phyloP scores from a whole-genome alignment of 2,797 vertebrate species.

The Heterohyrax brucei region DNA sequence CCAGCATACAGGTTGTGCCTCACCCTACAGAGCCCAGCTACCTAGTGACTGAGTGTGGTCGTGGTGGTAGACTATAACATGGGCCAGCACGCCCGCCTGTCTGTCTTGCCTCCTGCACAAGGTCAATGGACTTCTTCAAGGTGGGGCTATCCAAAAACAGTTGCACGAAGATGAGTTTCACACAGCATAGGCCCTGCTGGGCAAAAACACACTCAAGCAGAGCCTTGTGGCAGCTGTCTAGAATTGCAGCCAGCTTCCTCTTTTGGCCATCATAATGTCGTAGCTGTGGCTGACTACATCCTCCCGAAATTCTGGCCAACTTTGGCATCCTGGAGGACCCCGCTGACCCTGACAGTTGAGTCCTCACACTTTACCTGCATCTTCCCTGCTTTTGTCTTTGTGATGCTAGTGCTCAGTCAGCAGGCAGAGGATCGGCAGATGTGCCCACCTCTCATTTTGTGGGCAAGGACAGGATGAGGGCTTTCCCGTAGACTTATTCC shows the following conservation, averaged over 20 bases:
- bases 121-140: conserved; percentile 76
- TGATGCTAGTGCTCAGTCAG: conserved; percentile 81
- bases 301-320: conserved; percentile 75
- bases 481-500: conserved; percentile 83
- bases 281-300: conserved; percentile 84
- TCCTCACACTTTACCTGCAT: conserved; percentile 88
- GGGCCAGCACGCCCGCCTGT: conserved; percentile 86
- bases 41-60: conserved; percentile 87
- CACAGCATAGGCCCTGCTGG: conserved; percentile 66
- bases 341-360: neutral
- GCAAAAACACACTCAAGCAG: conserved; percentile 88
- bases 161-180: conserved; percentile 80
- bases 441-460: conserved; percentile 66
- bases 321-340: neutral
- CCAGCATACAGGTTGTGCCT: conserved; percentile 80
- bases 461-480: conserved; percentile 68
- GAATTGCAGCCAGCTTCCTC: conserved; percentile 86
- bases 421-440: conserved; percentile 35
- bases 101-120: conserved; percentile 83
- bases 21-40: conserved; percentile 84
- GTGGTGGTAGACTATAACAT: conserved; percentile 87
- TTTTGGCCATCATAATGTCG: conserved; percentile 68
- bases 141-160: conserved; percentile 73
- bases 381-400: conserved; percentile 85
- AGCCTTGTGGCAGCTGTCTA: conserved; percentile 83